Percentiles rank a stretch among this genome's conserved stretches.
These are phyloP conservation scores for Eremobia ochroleuca DNA, from an alignment of 2,888 invertebrate species.

Conservation along the genomic window DNA sequence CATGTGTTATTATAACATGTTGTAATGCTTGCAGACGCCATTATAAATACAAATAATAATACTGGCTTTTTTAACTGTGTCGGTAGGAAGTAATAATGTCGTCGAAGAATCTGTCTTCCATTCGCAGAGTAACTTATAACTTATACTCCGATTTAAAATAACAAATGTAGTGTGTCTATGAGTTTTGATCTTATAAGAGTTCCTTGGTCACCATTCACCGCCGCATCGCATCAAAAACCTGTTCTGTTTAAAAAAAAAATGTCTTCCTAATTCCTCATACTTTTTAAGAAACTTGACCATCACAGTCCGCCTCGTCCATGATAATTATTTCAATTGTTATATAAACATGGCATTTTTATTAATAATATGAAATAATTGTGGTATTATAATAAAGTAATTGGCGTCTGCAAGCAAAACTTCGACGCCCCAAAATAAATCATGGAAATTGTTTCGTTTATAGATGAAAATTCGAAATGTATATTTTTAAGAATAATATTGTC, in stretches of 20 bases:
- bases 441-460: constrained; percentile 71
- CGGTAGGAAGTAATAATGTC: neutral
- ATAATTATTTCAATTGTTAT: constrained; percentile 31
- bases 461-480: constrained; percentile 72
- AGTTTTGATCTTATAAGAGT: neutral
- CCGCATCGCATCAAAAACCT: neutral
- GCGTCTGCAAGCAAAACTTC: constrained; percentile 70
- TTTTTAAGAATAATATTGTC: constrained; percentile 82
- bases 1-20: constrained; percentile 55
- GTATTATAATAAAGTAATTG: constrained; percentile 20
- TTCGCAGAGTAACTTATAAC: constrained; percentile 2
- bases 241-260: neutral
- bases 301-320: constrained; percentile 54
- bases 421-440: constrained; percentile 74
- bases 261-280: constrained; percentile 46
- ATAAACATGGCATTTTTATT: constrained; percentile 40
- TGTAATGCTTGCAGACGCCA: constrained; percentile 53
- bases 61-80: neutral
- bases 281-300: constrained; percentile 38
- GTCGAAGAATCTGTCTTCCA: constrained; percentile 37
- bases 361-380: constrained; percentile 6
- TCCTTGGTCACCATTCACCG: neutral
- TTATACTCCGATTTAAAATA: neutral
- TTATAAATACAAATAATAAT: constrained; percentile 3
- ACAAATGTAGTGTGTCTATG: neutral